phyloP scores from a whole-genome alignment of 2,797 vertebrate genomes.

The Myotis planiceps region DNA sequence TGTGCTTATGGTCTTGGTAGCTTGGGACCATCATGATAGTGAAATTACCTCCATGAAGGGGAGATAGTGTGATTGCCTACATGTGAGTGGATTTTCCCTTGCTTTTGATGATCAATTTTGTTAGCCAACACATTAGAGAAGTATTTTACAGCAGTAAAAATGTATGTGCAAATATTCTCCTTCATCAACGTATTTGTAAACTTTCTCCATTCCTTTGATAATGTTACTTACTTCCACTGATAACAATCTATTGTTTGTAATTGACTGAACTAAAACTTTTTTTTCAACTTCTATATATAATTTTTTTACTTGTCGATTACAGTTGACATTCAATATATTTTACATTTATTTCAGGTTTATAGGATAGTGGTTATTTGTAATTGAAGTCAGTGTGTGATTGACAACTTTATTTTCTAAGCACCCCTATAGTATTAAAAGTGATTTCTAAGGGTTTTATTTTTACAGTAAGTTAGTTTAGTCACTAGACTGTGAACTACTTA shows the following conservation, averaged over 20 bases:
- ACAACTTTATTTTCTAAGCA: not conserved
- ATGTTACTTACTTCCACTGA: not conserved
- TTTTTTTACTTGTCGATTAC: no score
- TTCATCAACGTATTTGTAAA: not conserved
- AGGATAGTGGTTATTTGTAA: not conserved
- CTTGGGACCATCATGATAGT: accelerated
- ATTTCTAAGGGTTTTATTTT: not conserved
- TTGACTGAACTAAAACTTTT: not conserved
- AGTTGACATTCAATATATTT: no score
- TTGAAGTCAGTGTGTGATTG: not conserved
- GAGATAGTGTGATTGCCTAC: not conserved
- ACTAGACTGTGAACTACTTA: not conserved
- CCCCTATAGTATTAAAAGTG: not conserved
- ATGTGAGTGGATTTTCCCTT: not conserved
- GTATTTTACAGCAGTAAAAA: not conserved
- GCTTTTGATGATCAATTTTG: not conserved
- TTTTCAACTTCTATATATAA: no score
- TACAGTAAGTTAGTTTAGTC: not conserved
- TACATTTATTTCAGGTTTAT: no score
- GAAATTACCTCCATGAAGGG: not conserved
- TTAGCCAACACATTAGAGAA: not conserved
- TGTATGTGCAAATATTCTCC: not conserved
- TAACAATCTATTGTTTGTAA: not conserved
- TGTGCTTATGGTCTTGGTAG: not conserved
- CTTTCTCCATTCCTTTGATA: not conserved